phyloP scores from a whole-genome alignment of 2,113 vertebrate genomes.

The Pterocles burchelli region DNA sequence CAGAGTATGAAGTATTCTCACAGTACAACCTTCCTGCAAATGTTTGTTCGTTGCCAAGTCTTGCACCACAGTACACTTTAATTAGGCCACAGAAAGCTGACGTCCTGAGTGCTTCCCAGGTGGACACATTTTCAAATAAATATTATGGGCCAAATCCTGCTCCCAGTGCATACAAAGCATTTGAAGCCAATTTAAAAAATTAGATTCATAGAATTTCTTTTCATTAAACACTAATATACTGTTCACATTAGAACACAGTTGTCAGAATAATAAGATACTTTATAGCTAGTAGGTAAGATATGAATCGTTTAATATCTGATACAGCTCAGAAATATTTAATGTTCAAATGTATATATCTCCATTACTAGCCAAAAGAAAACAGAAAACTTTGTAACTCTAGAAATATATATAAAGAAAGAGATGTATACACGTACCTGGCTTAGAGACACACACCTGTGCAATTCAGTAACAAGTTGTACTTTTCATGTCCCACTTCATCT shows the following conservation, averaged over 20 bases:
- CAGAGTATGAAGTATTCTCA: neutral
- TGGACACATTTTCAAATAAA: neutral
- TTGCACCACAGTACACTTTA: neutral
- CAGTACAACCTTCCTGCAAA: neutral
- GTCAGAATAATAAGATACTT: neutral
- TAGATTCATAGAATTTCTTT: neutral
- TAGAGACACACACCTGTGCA: constrained; percentile 28
- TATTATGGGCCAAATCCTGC: neutral
- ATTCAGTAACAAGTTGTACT: constrained; percentile 35
- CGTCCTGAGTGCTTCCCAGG: constrained; percentile 12
- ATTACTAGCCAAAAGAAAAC: neutral
- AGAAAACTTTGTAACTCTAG: neutral
- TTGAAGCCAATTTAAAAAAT: neutral
- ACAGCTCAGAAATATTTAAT: neutral
- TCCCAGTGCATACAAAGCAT: neutral
- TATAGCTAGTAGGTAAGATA: neutral
- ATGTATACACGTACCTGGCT: constrained; percentile 24
- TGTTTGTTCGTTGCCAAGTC: constrained; percentile 25
- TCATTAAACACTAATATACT: neutral
- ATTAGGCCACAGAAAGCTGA: constrained; percentile 19
- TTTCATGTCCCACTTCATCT: constrained; percentile 30
- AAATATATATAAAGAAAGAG: neutral
- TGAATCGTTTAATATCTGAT: neutral
- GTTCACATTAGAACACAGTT: neutral
- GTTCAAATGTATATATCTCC: neutral